Base-by-base conservation (phyloP, 1,140 invertebrate species). In the Lordiphosa stackelbergi region DNA sequence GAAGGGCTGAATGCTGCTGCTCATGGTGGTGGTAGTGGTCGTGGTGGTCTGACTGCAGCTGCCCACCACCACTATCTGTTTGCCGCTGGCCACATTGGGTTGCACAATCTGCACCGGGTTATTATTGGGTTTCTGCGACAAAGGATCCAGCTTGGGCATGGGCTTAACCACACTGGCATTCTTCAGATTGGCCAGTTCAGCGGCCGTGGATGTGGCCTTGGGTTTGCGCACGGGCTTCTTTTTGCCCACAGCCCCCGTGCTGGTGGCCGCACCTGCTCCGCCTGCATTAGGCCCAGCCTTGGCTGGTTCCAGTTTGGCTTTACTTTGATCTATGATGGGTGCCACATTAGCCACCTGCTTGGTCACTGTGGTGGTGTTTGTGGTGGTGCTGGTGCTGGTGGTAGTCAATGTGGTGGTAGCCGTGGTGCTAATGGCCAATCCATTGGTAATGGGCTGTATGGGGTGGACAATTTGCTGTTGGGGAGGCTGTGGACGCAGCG, bases 261-360 rank as follows among this genome's bases (percentile, higher is more conserved):
- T 54, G 19, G 40, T n/a, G 5, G 53, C 53, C 1, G 48, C 54
- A 0, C 46, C 57, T 5, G 37, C 58, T 11, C 31, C 52, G 11
- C 31, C 57, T 9, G 41, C 19, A 47, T 45, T 52, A 12, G 56
- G 31, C 0, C 63, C 61, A 35, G 56, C 42, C 58, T 85, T 85
- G 0, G 71, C 63, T 2, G 77, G 79, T 47, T 77, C 77, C 42
- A 75, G 58, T 37, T 79, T 87, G 1, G 85, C 85, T 46, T 87
- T 87, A 42, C 85, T 87, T 16, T 87, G 83, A 48, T 87, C 85
- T 9, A 87, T 87, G 28, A 87, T 87, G 8, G 85, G 85, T 19
- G 85, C 85, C 28, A 87, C 85, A 72, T 87, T 87, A 9, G 85
- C 85, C 54, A 87, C 83, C 38, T 87, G 85, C 35, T 87, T 87